phyloP scores from a whole-genome alignment of 2,888 invertebrate species.

The Lasioglossum villosulum region DNA sequence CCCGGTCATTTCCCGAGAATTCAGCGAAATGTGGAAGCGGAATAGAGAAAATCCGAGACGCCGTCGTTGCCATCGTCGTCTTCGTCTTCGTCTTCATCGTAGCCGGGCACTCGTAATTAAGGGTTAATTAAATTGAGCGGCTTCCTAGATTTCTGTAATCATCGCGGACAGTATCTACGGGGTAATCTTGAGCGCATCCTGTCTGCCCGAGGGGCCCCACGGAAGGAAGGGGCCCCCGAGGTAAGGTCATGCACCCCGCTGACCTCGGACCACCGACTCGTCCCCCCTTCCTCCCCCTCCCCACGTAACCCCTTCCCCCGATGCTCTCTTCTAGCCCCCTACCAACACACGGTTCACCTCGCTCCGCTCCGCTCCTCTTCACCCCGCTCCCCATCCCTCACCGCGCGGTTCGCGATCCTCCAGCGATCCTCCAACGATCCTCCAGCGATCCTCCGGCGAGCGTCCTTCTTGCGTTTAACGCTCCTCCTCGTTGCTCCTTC shows the following conservation, averaged over 20 bases:
- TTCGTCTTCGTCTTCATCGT: constrained; percentile 18
- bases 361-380: constrained; percentile 18
- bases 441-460: constrained; percentile 15
- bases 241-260: constrained; percentile 84
- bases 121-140: constrained; percentile 81
- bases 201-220: constrained; percentile 80
- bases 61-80: constrained; percentile 47
- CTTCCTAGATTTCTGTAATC: constrained; percentile 83
- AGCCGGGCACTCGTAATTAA: constrained; percentile 75
- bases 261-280: constrained; percentile 83
- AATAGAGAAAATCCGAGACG: constrained; percentile 61
- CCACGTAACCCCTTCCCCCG: constrained; percentile 30
- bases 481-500: constrained; percentile 15
- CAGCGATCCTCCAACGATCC: not conserved
- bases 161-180: constrained; percentile 83
- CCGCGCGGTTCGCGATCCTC: constrained; percentile 17
- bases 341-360: constrained; percentile 21
- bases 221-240: constrained; percentile 83
- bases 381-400: constrained; percentile 16
- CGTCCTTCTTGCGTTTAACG: constrained; percentile 40
- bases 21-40: constrained; percentile 24
- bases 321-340: constrained; percentile 51
- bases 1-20: constrained; percentile 18
- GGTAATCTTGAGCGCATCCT: constrained; percentile 83
- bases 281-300: constrained; percentile 30